Conservation (phyloP, 2,113 vertebrate species). For the Channa maculata region DNA sequence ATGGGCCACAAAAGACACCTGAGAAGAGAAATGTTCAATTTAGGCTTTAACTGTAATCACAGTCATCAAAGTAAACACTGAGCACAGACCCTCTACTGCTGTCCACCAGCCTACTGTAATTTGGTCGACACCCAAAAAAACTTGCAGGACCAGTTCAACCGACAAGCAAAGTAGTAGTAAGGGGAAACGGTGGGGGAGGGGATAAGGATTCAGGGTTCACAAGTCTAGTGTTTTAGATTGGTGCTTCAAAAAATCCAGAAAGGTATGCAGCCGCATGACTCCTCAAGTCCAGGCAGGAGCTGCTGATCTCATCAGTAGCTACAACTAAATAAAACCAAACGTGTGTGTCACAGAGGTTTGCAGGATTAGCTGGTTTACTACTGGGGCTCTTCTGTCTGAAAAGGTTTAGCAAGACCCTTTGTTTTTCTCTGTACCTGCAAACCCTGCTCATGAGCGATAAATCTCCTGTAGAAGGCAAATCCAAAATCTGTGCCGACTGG, state of each 20-base stretch:
- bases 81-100: background rate
- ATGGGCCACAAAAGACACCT: conserved; percentile 95
- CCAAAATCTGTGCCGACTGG: conserved; percentile 88
- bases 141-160: conserved; percentile 39
- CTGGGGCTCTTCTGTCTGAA: background rate
- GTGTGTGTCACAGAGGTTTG: background rate
- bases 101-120: background rate
- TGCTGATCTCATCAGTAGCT: conserved; percentile 19
- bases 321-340: conserved; percentile 11
- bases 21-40: background rate
- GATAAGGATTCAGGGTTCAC: background rate
- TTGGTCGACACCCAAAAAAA: background rate
- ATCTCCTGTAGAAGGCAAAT: conserved; percentile 92
- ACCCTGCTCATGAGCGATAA: conserved; percentile 72
- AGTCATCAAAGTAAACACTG: background rate
- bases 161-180: background rate
- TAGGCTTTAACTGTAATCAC: background rate
- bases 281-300: conserved; percentile 37
- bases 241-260: background rate
- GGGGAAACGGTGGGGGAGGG: background rate
- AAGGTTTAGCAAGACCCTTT: conserved; percentile 1
- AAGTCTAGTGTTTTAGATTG: background rate
- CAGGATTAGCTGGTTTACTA: background rate
- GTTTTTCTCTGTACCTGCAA: conserved; percentile 66
- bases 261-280: background rate